Conservation (phyloP, 1,140 invertebrate genomes). For the Calliopsis andreniformis region DNA sequence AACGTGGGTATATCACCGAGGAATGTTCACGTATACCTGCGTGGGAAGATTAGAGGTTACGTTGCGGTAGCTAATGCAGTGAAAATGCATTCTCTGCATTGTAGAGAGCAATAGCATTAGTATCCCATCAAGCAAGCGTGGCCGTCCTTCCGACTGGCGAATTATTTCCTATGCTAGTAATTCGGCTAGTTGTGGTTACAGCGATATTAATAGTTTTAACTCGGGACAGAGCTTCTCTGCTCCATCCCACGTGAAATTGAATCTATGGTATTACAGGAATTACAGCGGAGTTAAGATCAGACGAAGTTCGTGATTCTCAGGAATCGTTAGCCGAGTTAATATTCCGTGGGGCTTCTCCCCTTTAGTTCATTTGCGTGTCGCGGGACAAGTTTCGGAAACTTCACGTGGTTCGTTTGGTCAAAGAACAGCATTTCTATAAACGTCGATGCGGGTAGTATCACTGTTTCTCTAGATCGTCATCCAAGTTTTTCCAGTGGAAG, state of each 20-base stretch:
- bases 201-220: neutral
- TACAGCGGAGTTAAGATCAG: constrained; percentile 1
- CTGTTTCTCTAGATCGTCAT: neutral
- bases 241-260: neutral
- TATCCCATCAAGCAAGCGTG: neutral
- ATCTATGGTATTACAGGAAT: neutral
- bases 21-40: neutral
- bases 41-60: constrained; percentile 31
- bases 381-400: constrained; percentile 3
- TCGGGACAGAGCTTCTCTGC: too few relatives aligned
- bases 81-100: constrained; percentile 20
- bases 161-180: neutral
- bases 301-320: neutral
- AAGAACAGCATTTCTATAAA: neutral
- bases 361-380: neutral
- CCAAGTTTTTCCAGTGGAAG: too few relatives aligned
- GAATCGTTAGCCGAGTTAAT: constrained; percentile 9
- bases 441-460: neutral
- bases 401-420: neutral
- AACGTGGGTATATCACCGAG: neutral
- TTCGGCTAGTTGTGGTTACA: neutral
- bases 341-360: neutral
- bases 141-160: neutral
- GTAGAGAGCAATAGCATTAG: constrained; percentile 19
- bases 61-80: neutral